A percentile compares a stretch with the other conserved stretches of the same genome.
Evolutionary conservation across 2,888 invertebrate genomes (phyloP).

Genomic region (Dorcus hopei): DNA sequence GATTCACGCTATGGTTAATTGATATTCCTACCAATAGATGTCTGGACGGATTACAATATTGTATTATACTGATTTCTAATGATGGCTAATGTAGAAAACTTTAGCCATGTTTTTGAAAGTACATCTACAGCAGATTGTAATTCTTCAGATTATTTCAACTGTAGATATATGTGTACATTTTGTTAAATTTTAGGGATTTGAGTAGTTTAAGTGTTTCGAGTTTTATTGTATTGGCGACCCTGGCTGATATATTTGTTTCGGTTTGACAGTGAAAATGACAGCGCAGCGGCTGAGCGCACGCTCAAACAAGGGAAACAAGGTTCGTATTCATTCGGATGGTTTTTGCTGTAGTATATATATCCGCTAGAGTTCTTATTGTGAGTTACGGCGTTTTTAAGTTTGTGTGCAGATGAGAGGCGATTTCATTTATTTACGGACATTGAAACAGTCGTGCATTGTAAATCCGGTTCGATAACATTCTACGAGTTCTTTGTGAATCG

Average conservation of each 20-base stretch:
- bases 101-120: too few species aligned
- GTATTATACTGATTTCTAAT: too few species aligned
- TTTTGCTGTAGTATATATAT: not conserved
- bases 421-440: conserved; percentile 12
- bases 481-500: conserved; percentile 13
- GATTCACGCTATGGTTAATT: too few species aligned
- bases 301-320: not conserved
- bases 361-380: not conserved
- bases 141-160: too few species aligned
- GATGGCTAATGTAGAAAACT: too few species aligned
- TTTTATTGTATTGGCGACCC: not conserved
- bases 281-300: not conserved
- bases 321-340: not conserved
- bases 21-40: too few species aligned
- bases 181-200: not conserved
- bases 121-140: too few species aligned
- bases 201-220: not conserved
- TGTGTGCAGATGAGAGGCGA: conserved; percentile 10
- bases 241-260: conserved; percentile 9
- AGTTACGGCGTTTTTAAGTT: conserved; percentile 9
- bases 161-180: too few species aligned
- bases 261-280: conserved; percentile 3
- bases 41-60: too few species aligned
- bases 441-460: conserved; percentile 8
- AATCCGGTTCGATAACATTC: conserved; percentile 14